Evolutionary conservation across 2,888 invertebrate species (phyloP), one percentile per base, ranked within the genome.

Genomic region (Pseudococcus viburni): DNA sequence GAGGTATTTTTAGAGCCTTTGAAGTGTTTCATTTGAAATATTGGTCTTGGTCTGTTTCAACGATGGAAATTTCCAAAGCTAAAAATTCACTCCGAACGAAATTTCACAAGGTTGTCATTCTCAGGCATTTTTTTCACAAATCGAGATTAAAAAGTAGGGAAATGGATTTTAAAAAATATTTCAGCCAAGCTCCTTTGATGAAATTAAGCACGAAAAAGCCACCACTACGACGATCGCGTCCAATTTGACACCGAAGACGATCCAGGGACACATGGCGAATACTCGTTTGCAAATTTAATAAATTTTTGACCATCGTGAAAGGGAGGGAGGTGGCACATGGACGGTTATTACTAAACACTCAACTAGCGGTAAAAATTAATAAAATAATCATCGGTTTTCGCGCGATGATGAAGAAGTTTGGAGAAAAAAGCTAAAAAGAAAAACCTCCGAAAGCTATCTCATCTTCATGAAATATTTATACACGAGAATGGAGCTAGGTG

Each of bases 401-500:
- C 5, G 42, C 9, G 42, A 6, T n/a, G 22, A 0, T 11, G 77
- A 33, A 39, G 15, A 77, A 22, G 9, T 0, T 1, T 33, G 1
- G 11, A 15, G 12, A 12, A n/a, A 22, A 73, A 73, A 73, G 1
- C 7, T 26, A 59, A n/a, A n/a, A 42, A 42, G 42, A 64, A 64
- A 33, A 33, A 33, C 12, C 39, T 33, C 15, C 12, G 9, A 77
- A 83, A 83, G 42, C 46, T 83, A 83, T 83, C 80, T 83, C 33
- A 19, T 33, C 39, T 83, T 83, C 80, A 46, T 83, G 42, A 83
- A 83, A 83, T 83, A 83, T 83, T 83, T 83, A 83, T 22, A 83
- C 22, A 6, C n/a, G 55, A 55, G 55, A 22, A 6, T 22, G 33
- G 33, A 33, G 73, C n/a, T 33, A 17, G 33, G 73, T 68, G 19